phyloP scores from a whole-genome alignment of 2,113 vertebrate species.

The Pyrgilauda ruficollis region DNA sequence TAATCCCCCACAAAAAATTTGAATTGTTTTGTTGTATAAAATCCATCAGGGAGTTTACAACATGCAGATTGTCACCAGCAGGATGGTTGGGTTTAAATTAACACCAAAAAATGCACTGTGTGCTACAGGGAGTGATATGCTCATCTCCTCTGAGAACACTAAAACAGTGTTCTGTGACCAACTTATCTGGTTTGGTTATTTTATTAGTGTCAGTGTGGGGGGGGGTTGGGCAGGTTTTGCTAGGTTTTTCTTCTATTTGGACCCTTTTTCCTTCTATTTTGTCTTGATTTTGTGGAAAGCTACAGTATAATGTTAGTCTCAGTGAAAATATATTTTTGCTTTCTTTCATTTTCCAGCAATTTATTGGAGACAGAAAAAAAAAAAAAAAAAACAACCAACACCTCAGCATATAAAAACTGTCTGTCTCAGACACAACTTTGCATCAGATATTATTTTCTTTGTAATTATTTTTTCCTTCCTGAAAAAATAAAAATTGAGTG shows the following conservation, averaged over 20 bases:
- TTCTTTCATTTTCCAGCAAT: slow-evolving; percentile 32
- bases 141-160: slow-evolving; percentile 3
- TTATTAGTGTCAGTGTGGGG: neutral
- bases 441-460: neutral
- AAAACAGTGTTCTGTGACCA: neutral
- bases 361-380: neutral
- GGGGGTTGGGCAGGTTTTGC: fast-evolving
- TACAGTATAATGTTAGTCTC: neutral
- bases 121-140: neutral
- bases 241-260: neutral
- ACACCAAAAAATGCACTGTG: neutral
- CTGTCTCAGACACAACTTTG: neutral
- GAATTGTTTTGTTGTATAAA: neutral
- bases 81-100: neutral
- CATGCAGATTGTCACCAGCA: neutral
- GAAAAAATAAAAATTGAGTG: neutral
- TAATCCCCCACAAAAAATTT: neutral
- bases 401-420: neutral
- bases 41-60: neutral
- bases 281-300: neutral
- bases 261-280: neutral
- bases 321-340: slow-evolving; percentile 2
- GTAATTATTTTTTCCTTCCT: neutral
- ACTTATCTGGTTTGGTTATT: neutral
- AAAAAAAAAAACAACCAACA: too few species aligned